phyloP scores from a whole-genome alignment of 2,888 invertebrate genomes.

The Drosophila neonasuta region DNA sequence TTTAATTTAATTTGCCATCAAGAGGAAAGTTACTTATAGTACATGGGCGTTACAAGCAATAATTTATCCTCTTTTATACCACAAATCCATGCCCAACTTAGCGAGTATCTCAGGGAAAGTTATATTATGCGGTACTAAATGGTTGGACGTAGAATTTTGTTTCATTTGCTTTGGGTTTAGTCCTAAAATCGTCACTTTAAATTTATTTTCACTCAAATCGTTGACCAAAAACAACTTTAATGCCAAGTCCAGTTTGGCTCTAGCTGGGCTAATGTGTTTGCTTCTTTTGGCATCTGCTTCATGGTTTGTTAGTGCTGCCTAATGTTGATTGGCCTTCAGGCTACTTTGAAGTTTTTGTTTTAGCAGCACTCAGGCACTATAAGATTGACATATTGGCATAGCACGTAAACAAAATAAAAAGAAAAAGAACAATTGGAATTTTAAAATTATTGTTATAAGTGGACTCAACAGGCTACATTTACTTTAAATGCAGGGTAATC shows the following conservation, averaged over 20 bases:
- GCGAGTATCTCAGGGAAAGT: background rate
- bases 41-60: constrained; percentile 18
- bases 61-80: constrained; percentile 14
- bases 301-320: constrained; percentile 55
- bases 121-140: constrained; percentile 8
- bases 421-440: constrained; percentile 11
- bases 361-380: background rate
- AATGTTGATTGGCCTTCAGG: constrained; percentile 30
- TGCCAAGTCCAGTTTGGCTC: constrained; percentile 1
- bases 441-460: constrained; percentile 3
- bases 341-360: constrained; percentile 41
- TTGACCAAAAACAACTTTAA: constrained; percentile 7
- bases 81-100: background rate
- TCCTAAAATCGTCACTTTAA: constrained; percentile 29
- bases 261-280: constrained; percentile 55
- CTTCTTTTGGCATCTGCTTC: constrained; percentile 39
- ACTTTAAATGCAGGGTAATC: too few relatives aligned
- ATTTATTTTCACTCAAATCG: constrained; percentile 57
- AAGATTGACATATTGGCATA: constrained; percentile 10
- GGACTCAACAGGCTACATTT: background rate
- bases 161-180: constrained; percentile 37
- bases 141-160: constrained; percentile 39
- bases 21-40: constrained; percentile 13
- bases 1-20: constrained; percentile 62
- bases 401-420: background rate